A percentile compares a stretch with the other conserved stretches of the same genome.
Conservation (phyloP, 2,797 vertebrate species). For the Sebastes iracundus region DNA sequence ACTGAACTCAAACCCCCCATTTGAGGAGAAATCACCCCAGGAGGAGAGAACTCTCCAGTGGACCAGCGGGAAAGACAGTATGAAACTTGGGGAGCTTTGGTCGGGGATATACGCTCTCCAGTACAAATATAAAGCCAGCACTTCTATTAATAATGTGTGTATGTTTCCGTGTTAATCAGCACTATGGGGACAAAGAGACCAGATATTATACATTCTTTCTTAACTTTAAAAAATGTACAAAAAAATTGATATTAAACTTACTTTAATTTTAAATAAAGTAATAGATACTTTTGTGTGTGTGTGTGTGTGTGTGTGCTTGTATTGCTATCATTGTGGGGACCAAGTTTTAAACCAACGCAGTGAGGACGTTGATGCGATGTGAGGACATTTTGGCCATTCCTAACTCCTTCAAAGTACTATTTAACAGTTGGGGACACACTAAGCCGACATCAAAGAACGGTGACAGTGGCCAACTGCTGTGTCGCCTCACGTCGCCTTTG, state of each 20-base stretch:
- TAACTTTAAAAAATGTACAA: background rate
- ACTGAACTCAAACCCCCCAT: background rate
- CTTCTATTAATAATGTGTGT: conserved; percentile 43
- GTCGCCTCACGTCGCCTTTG: too few relatives aligned
- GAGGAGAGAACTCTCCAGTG: background rate
- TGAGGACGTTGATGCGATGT: background rate
- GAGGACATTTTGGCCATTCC: background rate
- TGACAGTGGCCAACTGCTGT: too few relatives aligned
- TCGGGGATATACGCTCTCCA: background rate
- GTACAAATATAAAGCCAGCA: background rate
- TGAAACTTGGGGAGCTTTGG: background rate
- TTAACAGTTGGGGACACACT: background rate
- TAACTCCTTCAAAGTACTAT: background rate
- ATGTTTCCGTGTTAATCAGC: conserved; percentile 56
- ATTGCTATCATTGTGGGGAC: background rate
- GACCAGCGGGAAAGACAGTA: background rate
- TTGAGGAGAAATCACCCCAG: background rate
- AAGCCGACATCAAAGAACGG: too few relatives aligned
- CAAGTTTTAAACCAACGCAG: background rate
- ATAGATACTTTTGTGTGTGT: background rate
- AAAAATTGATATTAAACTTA: background rate
- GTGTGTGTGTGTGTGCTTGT: background rate
- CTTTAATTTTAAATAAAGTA: background rate
- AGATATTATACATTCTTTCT: background rate
- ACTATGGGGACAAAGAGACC: conserved; percentile 33